Conservation (phyloP, 2,113 vertebrate species). For the Aplodontia rufa region DNA sequence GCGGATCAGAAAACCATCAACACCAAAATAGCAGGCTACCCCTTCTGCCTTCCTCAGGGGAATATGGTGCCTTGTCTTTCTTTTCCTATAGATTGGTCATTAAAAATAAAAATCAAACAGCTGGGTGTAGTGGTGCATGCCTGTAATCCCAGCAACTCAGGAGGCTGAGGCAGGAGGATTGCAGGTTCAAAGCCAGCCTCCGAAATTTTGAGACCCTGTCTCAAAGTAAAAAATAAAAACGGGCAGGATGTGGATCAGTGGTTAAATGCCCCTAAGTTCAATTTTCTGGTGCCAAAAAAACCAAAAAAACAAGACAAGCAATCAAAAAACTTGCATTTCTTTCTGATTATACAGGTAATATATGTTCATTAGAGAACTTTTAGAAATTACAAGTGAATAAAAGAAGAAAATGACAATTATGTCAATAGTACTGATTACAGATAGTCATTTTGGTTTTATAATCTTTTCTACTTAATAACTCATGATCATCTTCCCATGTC, state of each 20-base stretch:
- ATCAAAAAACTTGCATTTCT: neutral
- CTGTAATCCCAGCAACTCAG: too few relatives aligned
- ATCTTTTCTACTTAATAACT: neutral
- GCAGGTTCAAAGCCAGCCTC: too few relatives aligned
- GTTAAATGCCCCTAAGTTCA: too few relatives aligned
- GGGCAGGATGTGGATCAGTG: too few relatives aligned
- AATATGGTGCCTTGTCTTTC: neutral
- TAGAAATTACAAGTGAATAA: conserved; percentile 56
- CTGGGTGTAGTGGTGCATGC: too few relatives aligned
- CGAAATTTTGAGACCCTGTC: too few relatives aligned
- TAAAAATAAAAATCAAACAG: too few relatives aligned
- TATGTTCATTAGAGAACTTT: conserved; percentile 37
- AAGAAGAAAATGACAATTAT: conserved; percentile 16
- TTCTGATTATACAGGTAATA: neutral
- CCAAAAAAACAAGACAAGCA: neutral
- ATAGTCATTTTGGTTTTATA: conserved; percentile 50
- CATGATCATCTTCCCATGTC: neutral
- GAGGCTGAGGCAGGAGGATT: too few relatives aligned
- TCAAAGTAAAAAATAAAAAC: too few relatives aligned
- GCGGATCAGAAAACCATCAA: neutral
- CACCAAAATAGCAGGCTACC: neutral
- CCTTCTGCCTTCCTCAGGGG: neutral
- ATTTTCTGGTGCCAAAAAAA: too few relatives aligned
- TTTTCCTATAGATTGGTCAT: neutral
- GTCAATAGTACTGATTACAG: neutral